Evolutionary conservation across 2,888 invertebrate species (phyloP), one percentile per base, ranked within the genome.

Genomic region (Furcula furcula): DNA sequence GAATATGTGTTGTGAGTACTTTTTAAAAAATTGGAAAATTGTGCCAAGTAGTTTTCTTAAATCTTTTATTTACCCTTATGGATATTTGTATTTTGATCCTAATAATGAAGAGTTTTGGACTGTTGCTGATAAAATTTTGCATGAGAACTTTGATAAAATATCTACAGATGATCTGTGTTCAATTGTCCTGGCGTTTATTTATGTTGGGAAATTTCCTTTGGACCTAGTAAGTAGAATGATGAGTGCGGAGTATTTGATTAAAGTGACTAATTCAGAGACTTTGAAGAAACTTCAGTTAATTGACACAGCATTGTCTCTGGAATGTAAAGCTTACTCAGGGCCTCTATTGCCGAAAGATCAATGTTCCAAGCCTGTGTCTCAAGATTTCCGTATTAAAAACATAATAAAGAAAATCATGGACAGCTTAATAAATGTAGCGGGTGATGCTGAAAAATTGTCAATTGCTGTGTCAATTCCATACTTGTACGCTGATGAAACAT

Each of bases 271-370:
- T 51, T 65, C 78, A 7, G 76, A 74, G 11, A 60, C 70, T 4
- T 55, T 89, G 34, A 85, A 90, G 36, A 91, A 91, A 57, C 73
- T 94, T 22, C 88, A 91, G 63, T 67, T 93, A 20, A 84, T 94
- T 36, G 93, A 94, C 51, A 90, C 91, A 16, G 90, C 92, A 3
- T 83, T 94, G 76, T 89, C 91, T 7, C 64, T 94, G 26, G 93
- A 94, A 61, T 91, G 91, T 59, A 57, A 75, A n/a, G 72, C 82
- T 14, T 92, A 92, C 60, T 56, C 61, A 10, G 91, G 92, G 3
- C 92, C 92, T 3, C 61, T 91, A 33, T 55, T 93, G 15, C 90
- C 91, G 0, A 86, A 85, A 50, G 87, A 90, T 42, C 87, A 89
- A 42, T 82, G 81, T 52, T 74, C 83, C 0, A 87, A 89, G 53